phyloP scores from a whole-genome alignment of 2,888 invertebrate species.

The Augiades crinisus region DNA sequence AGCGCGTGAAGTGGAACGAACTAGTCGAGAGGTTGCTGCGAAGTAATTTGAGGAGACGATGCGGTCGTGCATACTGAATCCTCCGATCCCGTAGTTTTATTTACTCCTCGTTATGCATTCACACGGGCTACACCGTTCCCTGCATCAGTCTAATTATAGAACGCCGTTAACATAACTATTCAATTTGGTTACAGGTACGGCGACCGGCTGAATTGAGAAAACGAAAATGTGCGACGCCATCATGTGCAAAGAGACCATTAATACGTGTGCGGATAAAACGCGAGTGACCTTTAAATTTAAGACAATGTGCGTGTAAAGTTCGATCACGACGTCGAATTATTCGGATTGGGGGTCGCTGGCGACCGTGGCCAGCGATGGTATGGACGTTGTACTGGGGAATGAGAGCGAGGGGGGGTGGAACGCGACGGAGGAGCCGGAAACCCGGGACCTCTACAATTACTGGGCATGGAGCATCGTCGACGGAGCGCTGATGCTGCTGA shows the following conservation, averaged over 20 bases:
- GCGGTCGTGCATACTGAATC: slow-evolving; percentile 51
- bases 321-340: slow-evolving; percentile 71
- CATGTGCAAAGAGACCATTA: slow-evolving; percentile 43
- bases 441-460: slow-evolving; percentile 65
- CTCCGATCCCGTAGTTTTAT: slow-evolving; percentile 28
- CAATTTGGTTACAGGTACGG: slow-evolving; percentile 33
- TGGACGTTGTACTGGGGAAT: slow-evolving; percentile 71
- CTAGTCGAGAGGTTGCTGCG: slow-evolving; percentile 34
- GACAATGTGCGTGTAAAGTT: slow-evolving; percentile 58
- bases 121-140: slow-evolving; percentile 31
- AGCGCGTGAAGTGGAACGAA: slow-evolving; percentile 41
- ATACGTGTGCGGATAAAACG: slow-evolving; percentile 44
- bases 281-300: slow-evolving; percentile 57
- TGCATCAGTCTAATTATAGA: background rate
- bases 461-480: slow-evolving; percentile 86
- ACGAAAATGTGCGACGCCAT: slow-evolving; percentile 50
- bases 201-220: slow-evolving; percentile 32
- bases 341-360: slow-evolving; percentile 71
- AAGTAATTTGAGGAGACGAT: slow-evolving; percentile 50
- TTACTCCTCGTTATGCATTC: slow-evolving; percentile 43
- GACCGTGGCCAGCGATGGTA: slow-evolving; percentile 76
- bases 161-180: background rate
- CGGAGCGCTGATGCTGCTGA: slow-evolving; percentile 83
- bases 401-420: slow-evolving; percentile 62
- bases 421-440: slow-evolving; percentile 51